These are phyloP conservation scores for Taurulus bubalis DNA, from an alignment of 2,113 vertebrate genomes.

Conservation along the genomic window DNA sequence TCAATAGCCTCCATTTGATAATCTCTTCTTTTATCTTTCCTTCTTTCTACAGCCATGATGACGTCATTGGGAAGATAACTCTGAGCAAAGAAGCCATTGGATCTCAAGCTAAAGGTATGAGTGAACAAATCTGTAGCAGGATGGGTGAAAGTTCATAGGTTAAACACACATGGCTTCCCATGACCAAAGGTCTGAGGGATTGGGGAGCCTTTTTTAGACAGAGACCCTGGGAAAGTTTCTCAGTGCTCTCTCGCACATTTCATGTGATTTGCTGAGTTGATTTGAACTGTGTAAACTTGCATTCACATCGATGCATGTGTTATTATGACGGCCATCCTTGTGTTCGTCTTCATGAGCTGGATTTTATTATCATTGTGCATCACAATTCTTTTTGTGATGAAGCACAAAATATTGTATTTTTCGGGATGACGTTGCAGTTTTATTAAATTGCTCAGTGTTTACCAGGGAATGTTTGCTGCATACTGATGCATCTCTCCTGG, in stretches of 20 bases:
- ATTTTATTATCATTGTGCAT: neutral
- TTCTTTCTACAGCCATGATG: slow-evolving; percentile 85
- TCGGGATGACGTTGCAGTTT: slow-evolving; percentile 17
- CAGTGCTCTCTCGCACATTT: slow-evolving; percentile 19
- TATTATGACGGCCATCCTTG: neutral
- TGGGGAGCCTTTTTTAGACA: slow-evolving; percentile 35
- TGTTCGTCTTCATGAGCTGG: slow-evolving; percentile 8
- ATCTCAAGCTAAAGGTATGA: slow-evolving; percentile 86
- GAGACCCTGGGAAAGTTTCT: slow-evolving; percentile 65
- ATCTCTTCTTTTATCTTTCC: slow-evolving; percentile 26
- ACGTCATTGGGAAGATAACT: slow-evolving; percentile 91
- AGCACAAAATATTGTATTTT: neutral
- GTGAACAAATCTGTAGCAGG: slow-evolving; percentile 17
- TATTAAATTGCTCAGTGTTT: slow-evolving; percentile 30
- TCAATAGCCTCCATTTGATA: neutral
- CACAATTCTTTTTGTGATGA: slow-evolving; percentile 19
- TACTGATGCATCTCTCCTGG: slow-evolving; percentile 47
- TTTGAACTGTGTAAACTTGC: neutral
- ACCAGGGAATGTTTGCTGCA: slow-evolving; percentile 43
- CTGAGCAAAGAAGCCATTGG: slow-evolving; percentile 88
- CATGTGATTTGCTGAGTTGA: neutral
- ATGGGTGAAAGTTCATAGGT: slow-evolving; percentile 57
- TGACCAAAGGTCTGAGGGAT: slow-evolving; percentile 43
- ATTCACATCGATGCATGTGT: neutral
- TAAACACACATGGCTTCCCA: slow-evolving; percentile 50